Evolutionary conservation across 1,140 invertebrate genomes (phyloP), one percentile per base, ranked within the genome.

Genomic region (Dolichoris vasculosae): DNA sequence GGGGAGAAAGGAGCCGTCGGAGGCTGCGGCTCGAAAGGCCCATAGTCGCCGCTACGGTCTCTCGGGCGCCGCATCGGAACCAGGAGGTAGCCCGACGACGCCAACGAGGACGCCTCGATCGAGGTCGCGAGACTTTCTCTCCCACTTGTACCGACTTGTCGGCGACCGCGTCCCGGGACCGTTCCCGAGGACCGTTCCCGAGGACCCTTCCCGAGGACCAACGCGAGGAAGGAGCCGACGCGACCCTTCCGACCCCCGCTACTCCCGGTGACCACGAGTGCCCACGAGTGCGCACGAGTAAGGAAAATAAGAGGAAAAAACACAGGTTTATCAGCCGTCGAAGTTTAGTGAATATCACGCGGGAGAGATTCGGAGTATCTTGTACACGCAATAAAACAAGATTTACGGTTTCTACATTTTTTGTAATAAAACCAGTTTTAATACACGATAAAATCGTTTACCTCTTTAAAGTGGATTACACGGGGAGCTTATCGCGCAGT

Each of bases 91-190:
- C 15, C 64, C 35, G 26, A 32, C 75, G 13, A 11, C 40, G 73
- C 46, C 43, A n/a, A n/a, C n/a, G n/a, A n/a, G n/a, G 75, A 43
- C 26, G 38, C 8, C 26, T 9, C 8, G 23, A 51, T 76, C 40
- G 69, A 73, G 69, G 38, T 73, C 69, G 69, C 40, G 38, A 0
- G 40, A 73, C 46, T 76, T 76, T 76, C 75, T 76, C 75, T 9
- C 26, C 40, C 6, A 26, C 7, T 26, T 30, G 30, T 8, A 2
- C 26, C 63, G 8, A 7, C 13, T 13, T 13, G 3, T 13, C 17
- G 8, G 55, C 20, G 64, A 35, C 32, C 20, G n/a, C 30, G 63
- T 64, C 30, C 7, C 64, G 64, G 30, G 32, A 67, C 64, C 64
- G 9, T 35, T 11, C 64, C 30, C 13, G 35, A 30, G 32, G 11